Conservation (phyloP, 2,113 vertebrate species). For the Cyphomyrus plagiostoma region DNA sequence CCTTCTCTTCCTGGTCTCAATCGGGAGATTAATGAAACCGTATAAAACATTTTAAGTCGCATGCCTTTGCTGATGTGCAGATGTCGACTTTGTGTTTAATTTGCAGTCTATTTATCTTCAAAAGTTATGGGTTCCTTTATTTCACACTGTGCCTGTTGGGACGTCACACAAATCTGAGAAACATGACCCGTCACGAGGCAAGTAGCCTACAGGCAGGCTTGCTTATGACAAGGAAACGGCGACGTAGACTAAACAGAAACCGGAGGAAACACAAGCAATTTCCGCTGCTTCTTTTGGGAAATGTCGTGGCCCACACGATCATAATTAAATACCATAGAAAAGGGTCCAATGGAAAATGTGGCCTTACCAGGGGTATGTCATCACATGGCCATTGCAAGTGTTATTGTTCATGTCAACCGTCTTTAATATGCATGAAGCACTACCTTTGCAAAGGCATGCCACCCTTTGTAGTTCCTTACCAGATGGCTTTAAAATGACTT, state of each 20-base stretch:
- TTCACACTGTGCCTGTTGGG: background rate
- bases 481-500: slow-evolving; percentile 66
- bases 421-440: background rate
- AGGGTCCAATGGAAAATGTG: background rate
- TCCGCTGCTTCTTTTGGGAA: background rate
- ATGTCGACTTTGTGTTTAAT: background rate
- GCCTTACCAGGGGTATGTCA: background rate
- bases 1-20: background rate
- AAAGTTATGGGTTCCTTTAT: background rate
- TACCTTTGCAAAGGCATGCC: background rate
- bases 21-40: background rate
- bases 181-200: background rate
- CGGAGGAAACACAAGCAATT: background rate
- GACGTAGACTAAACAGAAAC: background rate
- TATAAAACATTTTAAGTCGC: background rate
- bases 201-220: background rate
- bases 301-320: background rate
- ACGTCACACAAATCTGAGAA: background rate
- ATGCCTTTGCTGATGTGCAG: background rate
- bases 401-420: background rate
- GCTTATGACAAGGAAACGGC: background rate
- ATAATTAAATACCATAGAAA: background rate
- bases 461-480: slow-evolving; percentile 39
- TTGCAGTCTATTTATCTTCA: background rate
- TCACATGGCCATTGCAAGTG: background rate